Conservation (phyloP, 2,797 vertebrate species). For the Crenichthys baileyi region DNA sequence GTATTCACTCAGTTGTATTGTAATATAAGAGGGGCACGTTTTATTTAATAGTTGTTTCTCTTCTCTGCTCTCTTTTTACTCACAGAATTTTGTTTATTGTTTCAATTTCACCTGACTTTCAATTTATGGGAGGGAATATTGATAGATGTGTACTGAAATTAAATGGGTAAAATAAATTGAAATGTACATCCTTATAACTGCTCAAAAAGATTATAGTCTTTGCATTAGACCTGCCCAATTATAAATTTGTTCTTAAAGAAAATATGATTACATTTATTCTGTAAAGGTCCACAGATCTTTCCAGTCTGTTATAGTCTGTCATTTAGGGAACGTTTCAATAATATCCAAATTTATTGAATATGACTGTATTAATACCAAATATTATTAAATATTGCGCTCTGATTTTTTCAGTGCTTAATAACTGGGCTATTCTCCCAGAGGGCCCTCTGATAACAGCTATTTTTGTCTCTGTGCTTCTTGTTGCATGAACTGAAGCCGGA, state of each 20-base stretch:
- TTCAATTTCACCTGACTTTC: too few relatives aligned
- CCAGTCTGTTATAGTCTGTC: slow-evolving; percentile 32
- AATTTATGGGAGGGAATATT: background rate
- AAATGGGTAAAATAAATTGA: background rate
- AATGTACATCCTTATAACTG: background rate
- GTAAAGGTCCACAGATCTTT: background rate
- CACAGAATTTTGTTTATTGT: background rate
- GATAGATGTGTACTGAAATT: background rate
- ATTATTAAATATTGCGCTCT: background rate
- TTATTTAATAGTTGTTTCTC: background rate
- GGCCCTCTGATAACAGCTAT: slow-evolving; percentile 40
- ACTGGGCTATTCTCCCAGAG: background rate
- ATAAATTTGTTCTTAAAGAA: background rate
- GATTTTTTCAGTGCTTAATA: background rate
- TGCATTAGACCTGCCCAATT: background rate
- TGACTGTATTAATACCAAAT: background rate
- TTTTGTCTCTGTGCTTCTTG: slow-evolving; percentile 50
- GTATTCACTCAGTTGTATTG: slow-evolving; percentile 7
- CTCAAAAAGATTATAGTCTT: background rate
- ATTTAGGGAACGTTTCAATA: background rate
- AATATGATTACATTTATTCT: too few relatives aligned
- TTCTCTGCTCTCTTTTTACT: background rate
- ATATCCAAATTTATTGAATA: background rate
- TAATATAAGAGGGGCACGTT: background rate
- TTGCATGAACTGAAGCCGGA: slow-evolving; percentile 20